phyloP scores from a whole-genome alignment of 1,140 invertebrate species.

The Zeugodacus cucurbitae region DNA sequence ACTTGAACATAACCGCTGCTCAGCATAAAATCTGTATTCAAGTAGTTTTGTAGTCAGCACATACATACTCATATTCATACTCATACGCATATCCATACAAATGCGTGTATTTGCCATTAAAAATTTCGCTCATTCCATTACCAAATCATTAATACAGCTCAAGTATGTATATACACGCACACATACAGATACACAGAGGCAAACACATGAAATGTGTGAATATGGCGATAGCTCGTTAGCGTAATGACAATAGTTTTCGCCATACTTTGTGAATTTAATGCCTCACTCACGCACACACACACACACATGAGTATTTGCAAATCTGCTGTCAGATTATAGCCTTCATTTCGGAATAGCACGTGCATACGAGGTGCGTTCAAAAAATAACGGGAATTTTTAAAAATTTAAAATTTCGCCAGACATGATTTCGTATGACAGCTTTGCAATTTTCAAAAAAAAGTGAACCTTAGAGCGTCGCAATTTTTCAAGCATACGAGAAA shows the following conservation, averaged over 20 bases:
- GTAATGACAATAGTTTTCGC: conserved; percentile 29
- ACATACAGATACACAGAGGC: neutral
- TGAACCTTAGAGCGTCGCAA: too few species aligned
- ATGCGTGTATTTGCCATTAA: neutral
- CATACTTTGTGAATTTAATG: neutral
- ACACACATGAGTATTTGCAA: neutral
- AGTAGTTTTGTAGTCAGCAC: neutral
- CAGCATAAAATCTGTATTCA: neutral
- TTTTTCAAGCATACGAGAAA: too few species aligned
- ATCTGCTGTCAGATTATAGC: neutral
- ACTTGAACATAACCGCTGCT: neutral
- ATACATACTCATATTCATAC: too few species aligned
- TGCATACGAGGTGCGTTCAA: too few species aligned
- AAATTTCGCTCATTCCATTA: neutral
- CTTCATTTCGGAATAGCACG: neutral
- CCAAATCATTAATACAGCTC: neutral
- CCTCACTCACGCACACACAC: neutral
- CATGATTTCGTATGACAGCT: too few species aligned
- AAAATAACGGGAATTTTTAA: too few species aligned
- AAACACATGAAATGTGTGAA: neutral
- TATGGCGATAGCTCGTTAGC: neutral
- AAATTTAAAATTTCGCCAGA: too few species aligned
- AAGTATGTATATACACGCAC: neutral
- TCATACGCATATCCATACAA: neutral
- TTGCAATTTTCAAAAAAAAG: too few species aligned